Evolutionary conservation across 2,797 vertebrate genomes (phyloP).

Genomic region (Hypotaenidia philippensis): DNA sequence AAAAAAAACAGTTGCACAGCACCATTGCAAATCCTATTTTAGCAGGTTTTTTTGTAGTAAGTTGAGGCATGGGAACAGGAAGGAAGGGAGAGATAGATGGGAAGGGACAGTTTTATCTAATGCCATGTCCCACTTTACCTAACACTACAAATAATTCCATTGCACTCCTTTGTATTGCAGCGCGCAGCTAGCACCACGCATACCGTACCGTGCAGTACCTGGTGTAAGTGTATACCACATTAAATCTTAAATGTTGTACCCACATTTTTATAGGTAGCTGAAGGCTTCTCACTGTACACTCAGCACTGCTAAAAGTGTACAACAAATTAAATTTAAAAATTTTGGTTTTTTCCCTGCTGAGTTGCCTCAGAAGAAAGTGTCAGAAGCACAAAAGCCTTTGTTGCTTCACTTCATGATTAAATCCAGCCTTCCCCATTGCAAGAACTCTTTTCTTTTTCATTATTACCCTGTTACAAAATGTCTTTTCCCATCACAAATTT

Average conservation of each 20-base stretch:
- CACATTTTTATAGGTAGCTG: not conserved
- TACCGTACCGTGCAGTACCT: not conserved
- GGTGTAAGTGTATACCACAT: not conserved
- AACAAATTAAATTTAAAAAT: not conserved
- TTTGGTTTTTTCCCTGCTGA: not conserved
- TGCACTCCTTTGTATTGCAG: not conserved
- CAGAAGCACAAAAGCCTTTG: constrained; percentile 25
- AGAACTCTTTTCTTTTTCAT: not conserved
- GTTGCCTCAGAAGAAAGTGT: constrained; percentile 45
- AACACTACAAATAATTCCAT: not conserved
- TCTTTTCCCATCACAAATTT: constrained; percentile 6
- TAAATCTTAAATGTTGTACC: not conserved
- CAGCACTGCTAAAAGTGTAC: not conserved
- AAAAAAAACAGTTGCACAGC: not conserved
- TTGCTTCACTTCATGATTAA: constrained; percentile 33
- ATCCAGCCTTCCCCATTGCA: constrained; percentile 13
- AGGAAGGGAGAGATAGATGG: not conserved
- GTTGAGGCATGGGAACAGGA: not conserved
- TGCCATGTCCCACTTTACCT: not conserved
- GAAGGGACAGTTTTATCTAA: not conserved
- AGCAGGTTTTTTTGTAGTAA: not conserved
- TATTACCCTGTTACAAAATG: constrained; percentile 19
- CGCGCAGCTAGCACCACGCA: not conserved
- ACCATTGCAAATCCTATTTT: not conserved
- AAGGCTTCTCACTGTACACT: not conserved